These are phyloP conservation scores for Oasisia sp. DNA, from an alignment of 2,888 invertebrate genomes.

Conservation along the genomic window DNA sequence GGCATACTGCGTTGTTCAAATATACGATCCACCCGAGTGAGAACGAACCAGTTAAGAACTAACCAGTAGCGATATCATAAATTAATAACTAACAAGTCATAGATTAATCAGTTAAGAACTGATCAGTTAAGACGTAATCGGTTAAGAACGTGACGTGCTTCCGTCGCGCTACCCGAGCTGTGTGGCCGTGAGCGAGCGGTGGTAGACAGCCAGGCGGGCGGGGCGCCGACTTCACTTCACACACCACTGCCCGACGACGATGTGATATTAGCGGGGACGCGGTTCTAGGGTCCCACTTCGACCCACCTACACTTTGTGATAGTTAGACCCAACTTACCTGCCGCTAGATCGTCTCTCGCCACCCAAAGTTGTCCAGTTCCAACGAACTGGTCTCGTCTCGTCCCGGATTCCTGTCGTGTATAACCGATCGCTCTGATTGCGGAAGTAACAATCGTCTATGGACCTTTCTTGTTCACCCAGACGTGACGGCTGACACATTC, in stretches of 20 bases:
- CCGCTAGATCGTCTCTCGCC: neutral
- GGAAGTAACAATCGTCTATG: neutral
- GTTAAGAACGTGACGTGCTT: neutral
- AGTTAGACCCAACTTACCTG: neutral
- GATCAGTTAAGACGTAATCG: neutral
- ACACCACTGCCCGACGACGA: neutral
- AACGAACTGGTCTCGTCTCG: neutral
- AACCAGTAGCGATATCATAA: neutral
- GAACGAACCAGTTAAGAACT: neutral
- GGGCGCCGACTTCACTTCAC: neutral
- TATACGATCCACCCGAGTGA: too few relatives aligned
- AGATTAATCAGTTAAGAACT: neutral
- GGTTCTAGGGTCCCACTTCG: neutral
- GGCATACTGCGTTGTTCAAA: neutral
- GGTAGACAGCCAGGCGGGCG: neutral
- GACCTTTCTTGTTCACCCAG: neutral
- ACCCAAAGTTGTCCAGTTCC: neutral
- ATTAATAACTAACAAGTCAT: too few relatives aligned
- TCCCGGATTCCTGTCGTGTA: neutral
- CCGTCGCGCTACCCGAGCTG: neutral
- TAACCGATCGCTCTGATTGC: slow-evolving; percentile 17
- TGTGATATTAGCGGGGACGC: neutral
- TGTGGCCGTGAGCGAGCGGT: neutral
- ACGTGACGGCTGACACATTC: neutral
- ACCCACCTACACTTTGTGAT: neutral